Evolutionary conservation across 2,797 vertebrate species (phyloP).

Genomic region (Cichlasoma orientale): DNA sequence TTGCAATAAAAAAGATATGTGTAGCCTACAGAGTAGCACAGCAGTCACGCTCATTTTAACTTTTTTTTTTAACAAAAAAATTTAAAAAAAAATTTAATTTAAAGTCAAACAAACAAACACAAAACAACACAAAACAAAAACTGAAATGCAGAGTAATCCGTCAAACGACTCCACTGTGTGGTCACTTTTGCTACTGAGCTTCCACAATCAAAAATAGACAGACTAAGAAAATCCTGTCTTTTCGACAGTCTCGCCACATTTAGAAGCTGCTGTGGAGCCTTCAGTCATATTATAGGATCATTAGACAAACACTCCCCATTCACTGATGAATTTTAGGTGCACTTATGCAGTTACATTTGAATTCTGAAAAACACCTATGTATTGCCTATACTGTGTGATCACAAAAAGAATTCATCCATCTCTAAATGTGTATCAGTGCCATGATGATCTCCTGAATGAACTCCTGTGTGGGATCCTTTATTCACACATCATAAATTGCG

Average conservation of each 20-base stretch:
- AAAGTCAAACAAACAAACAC: neutral
- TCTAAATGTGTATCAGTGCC: neutral
- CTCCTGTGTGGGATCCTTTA: constrained; percentile 52
- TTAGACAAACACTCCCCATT: neutral
- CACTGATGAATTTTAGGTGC: neutral
- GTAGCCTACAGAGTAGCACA: neutral
- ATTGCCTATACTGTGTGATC: rapidly evolving
- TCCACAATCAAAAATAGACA: neutral
- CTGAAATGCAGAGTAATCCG: neutral
- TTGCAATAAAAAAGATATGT: neutral
- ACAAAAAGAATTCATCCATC: rapidly evolving
- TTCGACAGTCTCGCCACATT: neutral
- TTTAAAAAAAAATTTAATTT: too few species aligned
- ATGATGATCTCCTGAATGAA: neutral
- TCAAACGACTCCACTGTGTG: constrained; percentile 51
- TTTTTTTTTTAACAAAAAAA: too few species aligned
- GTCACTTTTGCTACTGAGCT: constrained; percentile 10
- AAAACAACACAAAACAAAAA: neutral
- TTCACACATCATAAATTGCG: constrained; percentile 59
- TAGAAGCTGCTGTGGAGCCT: neutral
- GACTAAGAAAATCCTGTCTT: neutral
- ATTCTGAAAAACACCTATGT: neutral
- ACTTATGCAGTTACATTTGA: neutral
- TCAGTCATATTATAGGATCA: neutral
- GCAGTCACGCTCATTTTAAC: neutral